A percentile compares a stretch with the other conserved stretches of the same genome.
These are phyloP conservation scores for Lordiphosa fenestrarum DNA, from an alignment of 2,888 invertebrate species.

Conservation along the genomic window DNA sequence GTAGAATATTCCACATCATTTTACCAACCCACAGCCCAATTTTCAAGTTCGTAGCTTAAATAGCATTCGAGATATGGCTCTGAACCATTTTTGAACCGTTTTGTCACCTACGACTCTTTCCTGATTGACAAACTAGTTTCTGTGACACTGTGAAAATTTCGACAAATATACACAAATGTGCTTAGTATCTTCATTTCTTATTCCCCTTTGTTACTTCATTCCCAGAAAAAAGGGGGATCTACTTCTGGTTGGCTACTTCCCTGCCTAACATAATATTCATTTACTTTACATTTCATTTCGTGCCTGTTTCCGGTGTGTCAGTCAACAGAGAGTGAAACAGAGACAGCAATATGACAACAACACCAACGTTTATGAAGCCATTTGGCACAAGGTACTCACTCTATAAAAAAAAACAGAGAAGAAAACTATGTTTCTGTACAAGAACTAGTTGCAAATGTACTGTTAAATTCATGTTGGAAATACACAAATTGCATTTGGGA, in stretches of 20 bases:
- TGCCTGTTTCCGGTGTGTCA: conserved; percentile 55
- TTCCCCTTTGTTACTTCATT: too few relatives aligned
- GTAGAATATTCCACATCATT: too few relatives aligned
- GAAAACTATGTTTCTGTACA: conserved; percentile 21
- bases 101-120: too few relatives aligned
- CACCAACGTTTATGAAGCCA: conserved; percentile 25
- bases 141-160: too few relatives aligned
- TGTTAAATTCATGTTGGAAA: conserved; percentile 61
- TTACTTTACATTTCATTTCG: conserved; percentile 26
- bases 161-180: too few relatives aligned
- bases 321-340: conserved; percentile 42
- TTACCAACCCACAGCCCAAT: too few relatives aligned
- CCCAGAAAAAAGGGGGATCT: too few relatives aligned
- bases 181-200: too few relatives aligned
- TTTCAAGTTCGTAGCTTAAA: too few relatives aligned
- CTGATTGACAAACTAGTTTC: too few relatives aligned
- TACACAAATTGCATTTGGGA: conserved; percentile 52
- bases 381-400: conserved; percentile 29
- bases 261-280: conserved; percentile 23
- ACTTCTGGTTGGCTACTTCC: background rate
- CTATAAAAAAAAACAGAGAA: background rate
- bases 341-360: conserved; percentile 36
- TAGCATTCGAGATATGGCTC: too few relatives aligned
- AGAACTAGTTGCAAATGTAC: conserved; percentile 65
- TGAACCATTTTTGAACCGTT: too few relatives aligned